Evolutionary conservation across 2,888 invertebrate species (phyloP).

Genomic region (Chymomyza amoena): DNA sequence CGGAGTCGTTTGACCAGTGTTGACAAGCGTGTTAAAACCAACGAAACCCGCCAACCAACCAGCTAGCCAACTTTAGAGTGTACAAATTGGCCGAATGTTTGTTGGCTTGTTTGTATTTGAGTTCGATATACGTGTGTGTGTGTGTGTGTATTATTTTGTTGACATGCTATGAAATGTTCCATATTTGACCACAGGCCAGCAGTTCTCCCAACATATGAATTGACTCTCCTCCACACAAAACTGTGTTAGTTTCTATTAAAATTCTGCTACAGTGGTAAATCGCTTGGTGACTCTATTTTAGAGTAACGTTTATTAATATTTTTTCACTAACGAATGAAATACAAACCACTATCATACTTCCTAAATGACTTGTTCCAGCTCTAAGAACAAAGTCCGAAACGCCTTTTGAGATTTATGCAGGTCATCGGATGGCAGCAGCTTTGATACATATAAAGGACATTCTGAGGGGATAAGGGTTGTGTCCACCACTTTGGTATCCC

Average conservation of each 20-base stretch:
- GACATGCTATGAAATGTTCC: not conserved
- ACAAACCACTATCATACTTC: too few relatives aligned
- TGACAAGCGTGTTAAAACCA: constrained; percentile 59
- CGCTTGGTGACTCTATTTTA: not conserved
- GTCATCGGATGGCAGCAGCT: too few relatives aligned
- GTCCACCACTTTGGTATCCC: too few relatives aligned
- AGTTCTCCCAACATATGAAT: not conserved
- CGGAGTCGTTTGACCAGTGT: constrained; percentile 48
- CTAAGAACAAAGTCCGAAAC: too few relatives aligned
- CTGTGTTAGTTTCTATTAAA: not conserved
- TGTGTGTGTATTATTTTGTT: constrained; percentile 1
- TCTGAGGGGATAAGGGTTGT: too few relatives aligned
- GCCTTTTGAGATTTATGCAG: too few relatives aligned
- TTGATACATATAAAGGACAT: too few relatives aligned
- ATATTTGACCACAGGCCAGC: not conserved
- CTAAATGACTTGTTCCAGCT: too few relatives aligned
- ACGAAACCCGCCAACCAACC: not conserved
- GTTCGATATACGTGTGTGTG: not conserved
- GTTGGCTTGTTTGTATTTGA: constrained; percentile 18
- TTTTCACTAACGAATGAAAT: too few relatives aligned
- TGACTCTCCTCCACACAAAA: not conserved
- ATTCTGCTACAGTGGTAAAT: not conserved
- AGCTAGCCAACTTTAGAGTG: constrained; percentile 28
- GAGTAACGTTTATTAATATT: too few relatives aligned
- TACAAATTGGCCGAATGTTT: constrained; percentile 54